phyloP scores from a whole-genome alignment of 2,888 invertebrate species.

The Cristatella mucedo region DNA sequence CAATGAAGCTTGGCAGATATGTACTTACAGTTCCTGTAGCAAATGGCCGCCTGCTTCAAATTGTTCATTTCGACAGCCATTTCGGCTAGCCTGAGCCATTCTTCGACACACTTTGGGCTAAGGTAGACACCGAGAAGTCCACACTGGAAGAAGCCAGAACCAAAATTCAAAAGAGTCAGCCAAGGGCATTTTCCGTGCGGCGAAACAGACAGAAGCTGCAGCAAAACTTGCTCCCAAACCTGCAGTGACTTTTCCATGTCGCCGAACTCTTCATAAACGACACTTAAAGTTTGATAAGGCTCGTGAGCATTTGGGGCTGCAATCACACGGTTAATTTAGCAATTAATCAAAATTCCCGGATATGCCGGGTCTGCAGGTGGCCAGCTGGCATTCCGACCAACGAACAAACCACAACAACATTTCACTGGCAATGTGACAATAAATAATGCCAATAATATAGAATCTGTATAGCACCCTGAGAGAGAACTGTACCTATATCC shows the following conservation, averaged over 20 bases:
- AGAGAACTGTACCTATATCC: too few species aligned
- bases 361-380: slow-evolving; percentile 6
- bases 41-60: slow-evolving; percentile 59
- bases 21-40: slow-evolving; percentile 51
- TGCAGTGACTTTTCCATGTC: slow-evolving; percentile 67
- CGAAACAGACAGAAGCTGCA: too few species aligned
- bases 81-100: slow-evolving; percentile 70
- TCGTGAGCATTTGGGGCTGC: slow-evolving; percentile 62
- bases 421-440: too few species aligned
- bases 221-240: too few species aligned
- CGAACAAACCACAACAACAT: too few species aligned
- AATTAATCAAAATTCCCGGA: slow-evolving; percentile 6
- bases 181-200: too few species aligned
- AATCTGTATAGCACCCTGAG: too few species aligned
- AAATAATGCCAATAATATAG: too few species aligned
- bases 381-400: too few species aligned
- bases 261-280: slow-evolving; percentile 62
- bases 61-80: slow-evolving; percentile 57
- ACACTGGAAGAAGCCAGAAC: slow-evolving; percentile 41
- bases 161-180: too few species aligned
- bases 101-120: slow-evolving; percentile 58
- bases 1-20: too few species aligned
- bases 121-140: slow-evolving; percentile 69
- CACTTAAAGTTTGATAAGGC: slow-evolving; percentile 73
- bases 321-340: too few species aligned